Evolutionary conservation across 2,113 vertebrate species (phyloP), one percentile per base, ranked within the genome.

Genomic region (Psephotus haematonotus): DNA sequence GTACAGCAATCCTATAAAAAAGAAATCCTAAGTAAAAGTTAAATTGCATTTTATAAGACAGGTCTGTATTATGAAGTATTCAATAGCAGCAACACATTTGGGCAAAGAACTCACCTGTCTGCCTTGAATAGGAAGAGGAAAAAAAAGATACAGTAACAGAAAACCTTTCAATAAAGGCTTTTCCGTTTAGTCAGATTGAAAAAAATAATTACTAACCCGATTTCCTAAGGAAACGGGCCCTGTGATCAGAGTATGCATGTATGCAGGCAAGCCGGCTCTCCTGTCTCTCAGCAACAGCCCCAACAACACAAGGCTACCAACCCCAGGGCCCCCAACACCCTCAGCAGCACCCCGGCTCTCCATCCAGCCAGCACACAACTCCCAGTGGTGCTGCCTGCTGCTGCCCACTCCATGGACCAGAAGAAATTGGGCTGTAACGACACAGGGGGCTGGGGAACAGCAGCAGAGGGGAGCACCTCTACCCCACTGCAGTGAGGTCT

Each of bases 341-440:
- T 8, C 6, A 2, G 7, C 28, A 69, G 39, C 43, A 82, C 3
- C 4, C 18, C 2, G 4, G 6, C 35, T 31, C 37, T 28, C 39
- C 13, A 1, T 17, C 8, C 13, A 20, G 29, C 7, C 28, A 10
- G 22, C 0, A 0, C 1, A 0, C 3, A 86, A 72, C 35, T 72
- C 62, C 55, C 13, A 1, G 10, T 10, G 6, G 2, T 6, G 1
- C 17, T 43, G 49, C 60, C 68, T 43, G 53, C 60, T 78, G 33
- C 41, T 52, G 18, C n/a, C 43, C 8, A 2, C 20, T 8, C 63
- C 22, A 25, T 4, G 1, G 9, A 17, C 22, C 43, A 46, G 8
- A 20, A 43, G 37, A 68, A 67, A 9, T 19, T 1, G 46, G 15
- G 41, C 22, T 3, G 20, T 87, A 55, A 74, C 0, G 9, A 75